Conservation (phyloP, 2,113 vertebrate genomes). For the Sphyrna mokarran region DNA sequence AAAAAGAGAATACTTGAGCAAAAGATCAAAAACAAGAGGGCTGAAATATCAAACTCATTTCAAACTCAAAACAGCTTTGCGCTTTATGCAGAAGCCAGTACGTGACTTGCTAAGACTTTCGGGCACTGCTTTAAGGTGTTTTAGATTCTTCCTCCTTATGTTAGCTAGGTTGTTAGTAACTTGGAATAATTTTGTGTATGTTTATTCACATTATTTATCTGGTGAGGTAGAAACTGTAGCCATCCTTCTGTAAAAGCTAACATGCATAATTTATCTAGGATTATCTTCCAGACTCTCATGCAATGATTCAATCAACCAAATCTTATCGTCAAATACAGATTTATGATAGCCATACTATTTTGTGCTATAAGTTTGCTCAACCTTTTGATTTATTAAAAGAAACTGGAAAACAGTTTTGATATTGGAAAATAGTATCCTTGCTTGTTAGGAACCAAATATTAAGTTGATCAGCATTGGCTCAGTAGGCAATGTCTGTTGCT, state of each 20-base stretch:
- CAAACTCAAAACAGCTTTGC: not conserved
- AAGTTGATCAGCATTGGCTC: not conserved
- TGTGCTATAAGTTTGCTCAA: not conserved
- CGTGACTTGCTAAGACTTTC: not conserved
- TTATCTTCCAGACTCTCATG: not conserved
- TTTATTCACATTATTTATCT: not conserved
- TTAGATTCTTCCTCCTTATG: not conserved
- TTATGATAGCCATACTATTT: not conserved
- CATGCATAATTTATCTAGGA: not conserved
- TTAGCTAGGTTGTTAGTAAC: too few relatives aligned
- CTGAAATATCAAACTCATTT: not conserved
- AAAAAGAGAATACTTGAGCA: not conserved
- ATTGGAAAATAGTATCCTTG: not conserved
- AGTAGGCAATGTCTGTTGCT: not conserved
- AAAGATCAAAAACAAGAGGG: not conserved
- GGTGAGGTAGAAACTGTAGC: not conserved
- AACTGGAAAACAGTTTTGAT: not conserved
- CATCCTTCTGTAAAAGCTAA: not conserved
- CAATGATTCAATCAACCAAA: too few relatives aligned
- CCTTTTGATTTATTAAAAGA: not conserved
- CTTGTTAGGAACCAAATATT: not conserved
- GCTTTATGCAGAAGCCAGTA: not conserved
- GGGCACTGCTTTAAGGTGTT: not conserved
- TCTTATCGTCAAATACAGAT: not conserved
- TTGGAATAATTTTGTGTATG: not conserved